These are phyloP conservation scores for Crematogaster levior DNA, from an alignment of 2,888 invertebrate genomes.

Conservation along the genomic window DNA sequence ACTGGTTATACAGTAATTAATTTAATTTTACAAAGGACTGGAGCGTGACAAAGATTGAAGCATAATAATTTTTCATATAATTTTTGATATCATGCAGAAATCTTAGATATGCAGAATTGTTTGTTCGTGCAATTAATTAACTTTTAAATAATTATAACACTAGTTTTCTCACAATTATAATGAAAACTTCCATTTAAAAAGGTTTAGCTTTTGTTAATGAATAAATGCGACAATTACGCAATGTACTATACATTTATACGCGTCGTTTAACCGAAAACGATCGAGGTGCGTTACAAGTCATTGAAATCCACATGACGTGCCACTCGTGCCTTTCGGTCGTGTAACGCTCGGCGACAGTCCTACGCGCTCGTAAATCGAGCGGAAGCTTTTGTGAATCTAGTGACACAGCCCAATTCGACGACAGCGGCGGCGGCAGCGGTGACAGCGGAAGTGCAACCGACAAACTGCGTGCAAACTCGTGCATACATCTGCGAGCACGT, in stretches of 20 bases:
- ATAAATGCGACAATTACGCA: constrained; percentile 10
- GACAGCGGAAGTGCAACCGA: constrained; percentile 59
- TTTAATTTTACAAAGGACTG: not conserved
- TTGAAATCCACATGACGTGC: constrained; percentile 41
- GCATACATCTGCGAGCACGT: constrained; percentile 66
- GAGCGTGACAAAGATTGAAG: not conserved
- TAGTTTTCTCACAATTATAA: not conserved
- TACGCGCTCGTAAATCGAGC: constrained; percentile 70
- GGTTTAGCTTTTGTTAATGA: not conserved
- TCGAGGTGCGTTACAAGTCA: constrained; percentile 45
- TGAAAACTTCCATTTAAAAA: not conserved
- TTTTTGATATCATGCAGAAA: not conserved
- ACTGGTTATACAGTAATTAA: not conserved
- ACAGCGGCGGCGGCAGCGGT: not conserved
- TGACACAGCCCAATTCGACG: constrained; percentile 67
- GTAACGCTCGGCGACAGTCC: constrained; percentile 42
- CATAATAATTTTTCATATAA: not conserved
- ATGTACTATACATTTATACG: not conserved
- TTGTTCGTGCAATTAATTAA: not conserved
- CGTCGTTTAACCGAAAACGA: constrained; percentile 28
- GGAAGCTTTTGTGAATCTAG: constrained; percentile 73
- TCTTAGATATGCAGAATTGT: not conserved
- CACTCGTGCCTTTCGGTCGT: constrained; percentile 45
- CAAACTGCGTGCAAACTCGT: constrained; percentile 64
- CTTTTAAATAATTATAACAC: not conserved